Evolutionary conservation across 1,140 invertebrate species (phyloP), one percentile per base, ranked within the genome.

Genomic region (Drosophila subobscura): DNA sequence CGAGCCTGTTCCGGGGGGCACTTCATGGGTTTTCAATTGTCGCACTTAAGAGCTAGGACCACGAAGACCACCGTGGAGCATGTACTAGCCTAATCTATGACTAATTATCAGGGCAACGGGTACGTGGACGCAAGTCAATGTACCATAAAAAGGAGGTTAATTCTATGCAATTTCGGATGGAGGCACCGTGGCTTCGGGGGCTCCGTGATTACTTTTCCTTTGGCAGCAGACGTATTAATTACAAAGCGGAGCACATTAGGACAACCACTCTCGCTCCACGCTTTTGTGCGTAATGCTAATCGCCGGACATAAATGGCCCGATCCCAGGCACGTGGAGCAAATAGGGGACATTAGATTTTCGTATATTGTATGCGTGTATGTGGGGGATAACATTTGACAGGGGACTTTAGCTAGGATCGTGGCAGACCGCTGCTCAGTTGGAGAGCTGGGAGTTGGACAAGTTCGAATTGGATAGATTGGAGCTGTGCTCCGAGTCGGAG

Each of bases 401-500:
- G 33, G 42, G 22, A 56, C 27, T 40, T 44, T 33, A 67, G 14
- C 40, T 47, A 27, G 41, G 37, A 46, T 22, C 40, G 27, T 45
- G 22, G 10, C n/a, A 25, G 59, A 37, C 3, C 23, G 10, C 52
- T 49, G 25, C 44, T 46, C 65, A 85, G 53, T 77, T 85, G 51
- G 81, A 85, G 33, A 85, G 60, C 54, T 85, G 81, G 12, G 80
- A 85, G 50, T 85, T 76, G 5, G 76, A 79, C 44, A 79, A 53
- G 45, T 79, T 76, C 10, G 76, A 79, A 63, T 79, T 85, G 29
- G 81, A 85, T 23, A 85, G 60, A 46, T 85, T 85, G 14, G 81
- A 85, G 74, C 81, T 85, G 12, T 86, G 81, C 58, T 85, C 81
- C 16, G 81, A 86, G 45, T 86, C 83, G 33, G 81, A 86, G 2